These are phyloP conservation scores for Salarias fasciatus DNA, from an alignment of 2,797 vertebrate genomes.

Conservation along the genomic window DNA sequence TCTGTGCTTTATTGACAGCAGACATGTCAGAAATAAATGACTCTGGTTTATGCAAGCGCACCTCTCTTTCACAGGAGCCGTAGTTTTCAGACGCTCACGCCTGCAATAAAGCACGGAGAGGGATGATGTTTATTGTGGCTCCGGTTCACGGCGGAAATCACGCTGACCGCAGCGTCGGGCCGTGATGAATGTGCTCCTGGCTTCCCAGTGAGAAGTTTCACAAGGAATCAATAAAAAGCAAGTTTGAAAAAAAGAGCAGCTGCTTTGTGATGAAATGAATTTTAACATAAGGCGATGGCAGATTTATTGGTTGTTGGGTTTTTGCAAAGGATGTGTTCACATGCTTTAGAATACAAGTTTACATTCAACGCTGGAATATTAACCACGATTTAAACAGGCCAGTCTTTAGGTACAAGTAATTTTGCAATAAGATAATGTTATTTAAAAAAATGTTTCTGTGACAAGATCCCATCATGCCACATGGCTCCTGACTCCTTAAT, in stretches of 20 bases:
- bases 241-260: conserved; percentile 12
- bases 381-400: too few relatives aligned
- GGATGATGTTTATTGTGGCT: conserved; percentile 25
- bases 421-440: too few relatives aligned
- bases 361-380: too few relatives aligned
- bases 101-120: conserved; percentile 8
- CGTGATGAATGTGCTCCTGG: conserved; percentile 29
- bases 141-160: conserved; percentile 6
- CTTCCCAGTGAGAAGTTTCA: conserved; percentile 31
- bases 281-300: neutral
- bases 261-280: conserved; percentile 7
- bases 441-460: too few relatives aligned
- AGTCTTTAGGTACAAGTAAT: too few relatives aligned
- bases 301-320: neutral
- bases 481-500: too few relatives aligned
- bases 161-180: conserved; percentile 9
- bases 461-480: too few relatives aligned
- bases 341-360: neutral
- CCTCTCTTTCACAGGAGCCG: neutral
- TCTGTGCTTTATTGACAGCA: conserved; percentile 22
- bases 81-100: neutral
- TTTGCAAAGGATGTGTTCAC: neutral
- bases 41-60: conserved; percentile 8
- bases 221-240: conserved; percentile 25
- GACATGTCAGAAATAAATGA: conserved; percentile 16